phyloP scores from a whole-genome alignment of 2,888 invertebrate species.

The Perizoma affinitatum region DNA sequence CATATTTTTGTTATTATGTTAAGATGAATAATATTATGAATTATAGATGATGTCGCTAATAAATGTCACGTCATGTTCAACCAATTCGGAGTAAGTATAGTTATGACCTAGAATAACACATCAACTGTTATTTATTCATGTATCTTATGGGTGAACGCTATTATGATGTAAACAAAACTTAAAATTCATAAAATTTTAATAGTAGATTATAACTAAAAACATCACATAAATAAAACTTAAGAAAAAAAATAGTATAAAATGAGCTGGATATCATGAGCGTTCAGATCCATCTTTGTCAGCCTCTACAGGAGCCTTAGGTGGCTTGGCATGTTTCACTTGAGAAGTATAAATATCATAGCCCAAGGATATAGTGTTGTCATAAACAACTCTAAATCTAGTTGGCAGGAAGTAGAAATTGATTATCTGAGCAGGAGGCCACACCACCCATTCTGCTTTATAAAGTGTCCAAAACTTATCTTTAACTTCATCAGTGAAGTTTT shows the following conservation, averaged over 20 bases:
- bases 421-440: constrained; percentile 97
- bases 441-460: constrained; percentile 94
- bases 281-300: constrained; percentile 4
- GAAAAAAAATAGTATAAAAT: not conserved
- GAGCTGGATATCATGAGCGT: not conserved
- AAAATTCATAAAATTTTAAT: not conserved
- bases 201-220: not conserved
- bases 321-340: constrained; percentile 87
- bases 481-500: constrained; percentile 87
- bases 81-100: too few relatives aligned
- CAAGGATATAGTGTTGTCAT: constrained; percentile 93
- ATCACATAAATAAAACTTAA: not conserved
- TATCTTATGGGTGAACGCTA: too few relatives aligned
- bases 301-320: constrained; percentile 28
- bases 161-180: not conserved
- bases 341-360: constrained; percentile 94
- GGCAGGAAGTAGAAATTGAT: constrained; percentile 96
- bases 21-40: too few relatives aligned
- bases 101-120: too few relatives aligned
- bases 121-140: too few relatives aligned
- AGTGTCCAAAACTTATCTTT: constrained; percentile 89
- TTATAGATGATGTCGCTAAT: too few relatives aligned
- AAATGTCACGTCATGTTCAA: too few relatives aligned
- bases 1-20: too few relatives aligned
- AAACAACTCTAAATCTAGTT: constrained; percentile 91